Conservation (phyloP, 2,797 vertebrate genomes). For the Chrosomus eos region DNA sequence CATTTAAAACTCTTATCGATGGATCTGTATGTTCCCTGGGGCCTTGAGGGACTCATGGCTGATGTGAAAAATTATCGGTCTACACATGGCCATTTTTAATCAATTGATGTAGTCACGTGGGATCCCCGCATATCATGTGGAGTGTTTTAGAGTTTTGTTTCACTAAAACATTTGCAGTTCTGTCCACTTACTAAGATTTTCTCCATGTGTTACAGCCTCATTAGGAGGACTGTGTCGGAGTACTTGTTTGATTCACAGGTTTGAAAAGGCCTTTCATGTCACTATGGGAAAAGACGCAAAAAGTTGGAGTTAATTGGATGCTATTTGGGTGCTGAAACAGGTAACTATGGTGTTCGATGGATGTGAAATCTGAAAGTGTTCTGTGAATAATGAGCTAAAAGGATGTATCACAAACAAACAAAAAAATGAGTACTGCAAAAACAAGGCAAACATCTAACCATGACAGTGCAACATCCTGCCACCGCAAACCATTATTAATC, state of each 20-base stretch:
- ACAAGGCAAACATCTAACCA: conserved; percentile 11
- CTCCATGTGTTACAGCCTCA: conserved; percentile 43
- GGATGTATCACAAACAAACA: neutral
- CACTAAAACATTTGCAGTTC: conserved; percentile 7
- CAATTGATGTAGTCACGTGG: neutral
- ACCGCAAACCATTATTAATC: conserved; percentile 5
- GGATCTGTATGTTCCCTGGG: neutral
- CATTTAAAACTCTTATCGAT: neutral
- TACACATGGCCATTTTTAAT: neutral
- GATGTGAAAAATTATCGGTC: neutral
- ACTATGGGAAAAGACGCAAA: conserved; percentile 24
- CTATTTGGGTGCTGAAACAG: conserved; percentile 35
- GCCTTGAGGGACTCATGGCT: neutral
- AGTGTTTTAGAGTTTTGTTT: neutral
- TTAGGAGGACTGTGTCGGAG: conserved; percentile 35
- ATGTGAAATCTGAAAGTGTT: neutral
- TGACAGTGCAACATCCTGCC: conserved; percentile 8
- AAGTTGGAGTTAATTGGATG: conserved; percentile 44
- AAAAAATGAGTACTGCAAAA: conserved; percentile 15
- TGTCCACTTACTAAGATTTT: conserved; percentile 34
- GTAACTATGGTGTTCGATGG: conserved; percentile 35
- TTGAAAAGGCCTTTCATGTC: conserved; percentile 52
- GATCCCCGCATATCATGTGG: neutral
- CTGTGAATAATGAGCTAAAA: conserved; percentile 23
- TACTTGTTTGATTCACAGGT: conserved; percentile 44